These are phyloP conservation scores for Campoletis sonorensis DNA, from an alignment of 1,140 invertebrate species.

Conservation along the genomic window DNA sequence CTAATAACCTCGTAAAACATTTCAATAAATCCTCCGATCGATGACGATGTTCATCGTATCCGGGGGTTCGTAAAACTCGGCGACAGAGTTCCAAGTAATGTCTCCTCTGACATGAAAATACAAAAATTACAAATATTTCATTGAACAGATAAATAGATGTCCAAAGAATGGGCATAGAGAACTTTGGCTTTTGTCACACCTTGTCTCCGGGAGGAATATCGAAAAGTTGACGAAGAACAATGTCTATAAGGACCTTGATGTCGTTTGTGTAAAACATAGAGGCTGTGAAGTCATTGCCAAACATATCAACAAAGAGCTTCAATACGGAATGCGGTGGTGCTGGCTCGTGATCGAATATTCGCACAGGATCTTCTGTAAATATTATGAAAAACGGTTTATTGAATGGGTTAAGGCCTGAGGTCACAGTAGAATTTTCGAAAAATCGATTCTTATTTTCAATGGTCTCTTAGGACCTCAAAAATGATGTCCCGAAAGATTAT, in stretches of 20 bases:
- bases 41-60: conserved; percentile 86
- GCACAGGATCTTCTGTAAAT: conserved; percentile 89
- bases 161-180: neutral
- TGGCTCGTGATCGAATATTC: conserved; percentile 89
- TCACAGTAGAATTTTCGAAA: no score
- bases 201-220: conserved; percentile 92
- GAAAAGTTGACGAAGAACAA: conserved; percentile 90
- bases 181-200: conserved; percentile 76
- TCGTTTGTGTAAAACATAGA: conserved; percentile 95
- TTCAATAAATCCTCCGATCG: conserved; percentile 86
- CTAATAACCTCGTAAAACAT: conserved; percentile 81
- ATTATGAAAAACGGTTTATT: neutral
- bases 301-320: conserved; percentile 92
- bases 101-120: conserved; percentile 80
- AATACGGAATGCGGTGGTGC: conserved; percentile 89
- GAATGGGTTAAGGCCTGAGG: no score
- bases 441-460: no score
- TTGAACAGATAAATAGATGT: neutral
- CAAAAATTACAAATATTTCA: conserved; percentile 6
- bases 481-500: no score
- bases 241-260: conserved; percentile 93
- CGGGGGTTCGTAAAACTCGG: conserved; percentile 85
- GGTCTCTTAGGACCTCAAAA: no score
- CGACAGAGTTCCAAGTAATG: conserved; percentile 87
- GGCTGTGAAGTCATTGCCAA: conserved; percentile 85